These are phyloP conservation scores for Cirrhinus mrigala DNA, from an alignment of 2,797 vertebrate species.

Conservation along the genomic window DNA sequence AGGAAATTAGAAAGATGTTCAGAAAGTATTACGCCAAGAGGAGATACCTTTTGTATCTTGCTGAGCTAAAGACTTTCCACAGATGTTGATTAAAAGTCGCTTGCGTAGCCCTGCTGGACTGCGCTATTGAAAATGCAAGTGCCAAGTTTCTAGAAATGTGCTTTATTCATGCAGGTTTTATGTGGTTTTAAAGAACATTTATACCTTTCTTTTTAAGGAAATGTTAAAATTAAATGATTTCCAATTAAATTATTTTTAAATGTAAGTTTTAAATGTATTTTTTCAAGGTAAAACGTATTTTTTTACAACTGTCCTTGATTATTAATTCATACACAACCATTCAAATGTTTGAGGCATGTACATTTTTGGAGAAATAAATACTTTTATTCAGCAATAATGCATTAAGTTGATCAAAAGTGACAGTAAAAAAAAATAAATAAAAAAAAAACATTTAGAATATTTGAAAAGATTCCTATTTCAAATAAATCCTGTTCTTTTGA, in stretches of 20 bases:
- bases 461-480: too few species aligned
- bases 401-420: too few species aligned
- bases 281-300: not conserved
- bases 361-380: not conserved
- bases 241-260: not conserved
- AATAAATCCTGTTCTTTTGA: too few species aligned
- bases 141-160: not conserved
- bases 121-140: not conserved
- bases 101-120: not conserved
- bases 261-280: not conserved
- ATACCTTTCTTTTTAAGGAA: not conserved
- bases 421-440: too few species aligned
- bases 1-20: not conserved
- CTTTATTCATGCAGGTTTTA: not conserved
- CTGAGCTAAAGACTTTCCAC: conserved; percentile 6
- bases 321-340: not conserved
- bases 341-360: not conserved
- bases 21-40: not conserved
- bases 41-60: conserved; percentile 8
- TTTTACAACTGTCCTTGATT: not conserved
- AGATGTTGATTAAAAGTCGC: conserved; percentile 12
- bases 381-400: not conserved
- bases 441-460: too few species aligned
- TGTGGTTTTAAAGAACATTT: too few species aligned
- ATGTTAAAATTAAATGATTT: not conserved